These are phyloP conservation scores for Rugalucina vietnamica DNA, from an alignment of 2,888 invertebrate genomes.

Conservation along the genomic window DNA sequence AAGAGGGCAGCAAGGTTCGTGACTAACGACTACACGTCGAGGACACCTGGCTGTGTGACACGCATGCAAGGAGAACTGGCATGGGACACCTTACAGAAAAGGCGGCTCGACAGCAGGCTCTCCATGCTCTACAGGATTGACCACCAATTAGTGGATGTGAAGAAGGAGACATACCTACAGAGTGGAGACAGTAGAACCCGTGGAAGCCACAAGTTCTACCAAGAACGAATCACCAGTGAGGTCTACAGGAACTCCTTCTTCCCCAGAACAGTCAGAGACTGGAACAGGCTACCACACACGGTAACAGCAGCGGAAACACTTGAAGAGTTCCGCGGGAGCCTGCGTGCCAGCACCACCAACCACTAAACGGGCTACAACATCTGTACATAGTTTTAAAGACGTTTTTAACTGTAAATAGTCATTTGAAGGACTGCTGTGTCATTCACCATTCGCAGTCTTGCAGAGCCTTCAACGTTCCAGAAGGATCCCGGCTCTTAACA, in stretches of 20 bases:
- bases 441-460: too few relatives aligned
- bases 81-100: conserved; percentile 15
- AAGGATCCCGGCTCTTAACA: too few relatives aligned
- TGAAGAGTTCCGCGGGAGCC: background rate
- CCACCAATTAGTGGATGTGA: conserved; percentile 6
- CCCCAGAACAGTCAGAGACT: conserved; percentile 6
- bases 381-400: conserved; percentile 5
- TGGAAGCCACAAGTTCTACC: conserved; percentile 8
- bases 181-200: conserved; percentile 11
- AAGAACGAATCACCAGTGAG: conserved; percentile 1
- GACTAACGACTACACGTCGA: conserved; percentile 3
- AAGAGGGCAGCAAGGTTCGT: conserved; percentile 7
- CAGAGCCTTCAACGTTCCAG: too few relatives aligned
- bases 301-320: background rate
- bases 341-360: background rate
- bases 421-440: too few relatives aligned
- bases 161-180: background rate
- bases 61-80: conserved; percentile 23
- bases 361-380: background rate
- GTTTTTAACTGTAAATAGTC: too few relatives aligned
- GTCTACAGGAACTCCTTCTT: conserved; percentile 8
- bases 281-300: background rate
- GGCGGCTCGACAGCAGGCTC: conserved; percentile 5
- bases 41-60: conserved; percentile 14
- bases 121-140: conserved; percentile 20